A percentile compares a stretch with the other conserved stretches of the same genome.
phyloP scores from a whole-genome alignment of 2,888 invertebrate genomes.

The Stenodema calcarata region DNA sequence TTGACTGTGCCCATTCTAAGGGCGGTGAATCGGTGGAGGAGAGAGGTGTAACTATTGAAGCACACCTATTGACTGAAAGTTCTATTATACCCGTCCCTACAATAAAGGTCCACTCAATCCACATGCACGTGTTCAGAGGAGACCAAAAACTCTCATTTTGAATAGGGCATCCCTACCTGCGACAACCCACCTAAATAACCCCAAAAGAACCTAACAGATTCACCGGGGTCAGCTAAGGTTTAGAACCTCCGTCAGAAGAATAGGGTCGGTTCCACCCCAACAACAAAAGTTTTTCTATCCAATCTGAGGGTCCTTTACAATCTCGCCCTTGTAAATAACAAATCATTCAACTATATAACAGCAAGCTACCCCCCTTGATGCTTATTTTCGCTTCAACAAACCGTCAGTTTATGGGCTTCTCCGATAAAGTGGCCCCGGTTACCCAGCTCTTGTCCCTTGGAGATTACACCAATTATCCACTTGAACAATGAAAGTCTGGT shows the following conservation, averaged over 20 bases:
- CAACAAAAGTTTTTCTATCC: slow-evolving; percentile 2
- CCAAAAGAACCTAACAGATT: background rate
- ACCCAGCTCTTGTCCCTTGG: background rate
- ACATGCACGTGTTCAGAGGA: background rate
- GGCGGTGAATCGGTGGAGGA: background rate
- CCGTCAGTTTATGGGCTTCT: background rate
- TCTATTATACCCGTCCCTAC: background rate
- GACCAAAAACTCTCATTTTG: background rate
- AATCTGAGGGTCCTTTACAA: background rate
- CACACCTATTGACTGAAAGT: background rate
- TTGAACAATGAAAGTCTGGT: background rate
- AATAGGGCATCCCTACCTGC: background rate
- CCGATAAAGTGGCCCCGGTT: background rate
- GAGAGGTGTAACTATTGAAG: background rate
- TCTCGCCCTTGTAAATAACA: background rate
- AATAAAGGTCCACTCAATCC: background rate
- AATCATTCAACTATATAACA: background rate
- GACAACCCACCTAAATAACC: background rate
- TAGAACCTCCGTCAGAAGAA: background rate
- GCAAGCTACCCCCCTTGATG: background rate
- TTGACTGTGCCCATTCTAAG: background rate
- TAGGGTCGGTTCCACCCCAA: background rate
- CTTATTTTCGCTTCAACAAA: background rate
- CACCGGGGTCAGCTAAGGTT: background rate
- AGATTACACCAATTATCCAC: background rate